These are phyloP conservation scores for Dilophus febrilis DNA, from an alignment of 2,888 invertebrate species.

Conservation along the genomic window DNA sequence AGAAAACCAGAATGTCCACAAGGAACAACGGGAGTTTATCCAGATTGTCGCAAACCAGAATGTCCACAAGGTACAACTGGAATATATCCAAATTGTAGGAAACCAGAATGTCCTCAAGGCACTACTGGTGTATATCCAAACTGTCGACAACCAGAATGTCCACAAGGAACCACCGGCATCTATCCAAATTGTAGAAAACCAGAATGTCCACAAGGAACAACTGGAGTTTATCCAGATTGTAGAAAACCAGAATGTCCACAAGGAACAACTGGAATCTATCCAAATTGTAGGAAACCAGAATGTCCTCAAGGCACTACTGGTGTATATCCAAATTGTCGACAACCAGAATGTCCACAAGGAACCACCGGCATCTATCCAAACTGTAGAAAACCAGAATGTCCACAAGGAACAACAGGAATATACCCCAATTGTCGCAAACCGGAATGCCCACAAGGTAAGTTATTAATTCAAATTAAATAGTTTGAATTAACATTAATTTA, in stretches of 20 bases:
- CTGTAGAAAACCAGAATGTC: conserved; percentile 1
- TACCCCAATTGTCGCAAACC: conserved; percentile 1
- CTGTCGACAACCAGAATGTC: neutral
- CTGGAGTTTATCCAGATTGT: conserved; percentile 1
- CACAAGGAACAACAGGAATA: neutral
- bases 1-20: neutral
- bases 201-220: neutral
- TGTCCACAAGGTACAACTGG: conserved; percentile 1
- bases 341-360: no score
- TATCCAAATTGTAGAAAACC: neutral
- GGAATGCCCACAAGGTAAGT: conserved; percentile 1
- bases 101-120: neutral
- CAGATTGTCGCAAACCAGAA: neutral
- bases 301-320: no score
- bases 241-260: neutral
- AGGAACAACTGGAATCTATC: neutral
- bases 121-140: no score
- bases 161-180: neutral
- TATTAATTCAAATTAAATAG: no score
- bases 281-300: no score
- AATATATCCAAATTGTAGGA: neutral
- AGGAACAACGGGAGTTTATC: neutral
- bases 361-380: no score
- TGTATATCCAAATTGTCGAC: no score
- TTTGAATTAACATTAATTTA: no score